phyloP scores from a whole-genome alignment of 2,113 vertebrate genomes.

The Laticauda laticaudata region DNA sequence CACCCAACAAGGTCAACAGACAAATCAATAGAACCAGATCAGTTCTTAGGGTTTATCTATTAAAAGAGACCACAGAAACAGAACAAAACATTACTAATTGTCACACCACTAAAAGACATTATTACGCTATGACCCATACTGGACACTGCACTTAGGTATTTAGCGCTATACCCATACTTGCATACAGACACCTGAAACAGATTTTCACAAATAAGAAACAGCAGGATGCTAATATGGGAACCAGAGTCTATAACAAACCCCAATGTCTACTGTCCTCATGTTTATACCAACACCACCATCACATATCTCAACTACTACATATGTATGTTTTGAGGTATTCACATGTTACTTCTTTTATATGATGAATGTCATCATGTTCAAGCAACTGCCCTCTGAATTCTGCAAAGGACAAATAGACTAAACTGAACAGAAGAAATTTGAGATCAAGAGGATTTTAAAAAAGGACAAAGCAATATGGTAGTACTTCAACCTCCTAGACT shows the following conservation, averaged over 20 bases:
- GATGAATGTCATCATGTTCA: background rate
- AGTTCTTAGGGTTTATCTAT: background rate
- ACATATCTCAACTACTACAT: background rate
- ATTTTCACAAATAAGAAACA: background rate
- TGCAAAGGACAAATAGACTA: background rate
- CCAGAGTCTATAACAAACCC: background rate
- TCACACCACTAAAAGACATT: background rate
- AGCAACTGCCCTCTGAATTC: background rate
- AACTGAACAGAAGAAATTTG: background rate
- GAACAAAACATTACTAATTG: background rate
- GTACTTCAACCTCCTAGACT: background rate
- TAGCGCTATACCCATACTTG: background rate
- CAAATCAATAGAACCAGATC: background rate
- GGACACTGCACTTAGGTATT: background rate
- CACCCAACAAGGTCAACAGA: background rate
- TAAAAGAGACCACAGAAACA: background rate
- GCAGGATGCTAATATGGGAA: background rate
- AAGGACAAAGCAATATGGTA: background rate
- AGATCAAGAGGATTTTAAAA: background rate
- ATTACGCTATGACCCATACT: background rate
- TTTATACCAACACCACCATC: background rate
- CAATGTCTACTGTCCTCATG: background rate
- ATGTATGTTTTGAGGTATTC: background rate
- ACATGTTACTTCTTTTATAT: background rate
- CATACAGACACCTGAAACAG: background rate